Evolutionary conservation across 2,797 vertebrate genomes (phyloP), one percentile per base, ranked within the genome.

Genomic region (Mormyrus proboscirostris): DNA sequence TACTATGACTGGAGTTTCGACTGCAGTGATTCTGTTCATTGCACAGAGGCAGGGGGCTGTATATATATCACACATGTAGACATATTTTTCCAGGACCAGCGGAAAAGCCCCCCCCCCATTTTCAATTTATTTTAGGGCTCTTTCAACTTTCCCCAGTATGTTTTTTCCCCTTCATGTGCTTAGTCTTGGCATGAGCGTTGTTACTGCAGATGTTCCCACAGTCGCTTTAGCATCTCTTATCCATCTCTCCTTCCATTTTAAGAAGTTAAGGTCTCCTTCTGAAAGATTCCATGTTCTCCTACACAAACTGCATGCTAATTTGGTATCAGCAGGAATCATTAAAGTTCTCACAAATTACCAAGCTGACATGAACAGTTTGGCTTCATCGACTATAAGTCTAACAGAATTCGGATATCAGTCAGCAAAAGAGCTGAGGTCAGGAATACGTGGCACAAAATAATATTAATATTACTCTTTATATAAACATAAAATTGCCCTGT

Each of bases 131-230:
- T 89, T 87, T 53, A 16, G 16, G 73, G 50, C 84, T 51, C 33
- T 59, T 73, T 85, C 69, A 53, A 44, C 92, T 92, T 57, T 89
- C 88, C 90, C 92, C 53, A 87, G 93, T 92, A 91, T 92, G 89
- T 93, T 92, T 92, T 88, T 92, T 86, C 90, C 88, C 91, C 92
- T 93, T 91, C 86, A 91, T 92, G 91, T 93, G 90, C 89, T 91
- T 91, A 90, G 90, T 89, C 90, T 92, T 94, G 93, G 93, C 90
- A 92, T 89, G 88, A 76, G 89, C 79, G 89, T 92, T 89, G 91
- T 92, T 92, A 90, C 93, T 91, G 91, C 92, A 94, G 92, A 94
- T 94, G 93, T 94, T 94, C 93, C 93, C 93, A 94, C 92, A 92
- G 91, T 93, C 88, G 88, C 91, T 89, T 16, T 87, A 53, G 49